Evolutionary conservation across 1,140 invertebrate species (phyloP), one percentile per base, ranked within the genome.

Genomic region (Melitaea cinxia): DNA sequence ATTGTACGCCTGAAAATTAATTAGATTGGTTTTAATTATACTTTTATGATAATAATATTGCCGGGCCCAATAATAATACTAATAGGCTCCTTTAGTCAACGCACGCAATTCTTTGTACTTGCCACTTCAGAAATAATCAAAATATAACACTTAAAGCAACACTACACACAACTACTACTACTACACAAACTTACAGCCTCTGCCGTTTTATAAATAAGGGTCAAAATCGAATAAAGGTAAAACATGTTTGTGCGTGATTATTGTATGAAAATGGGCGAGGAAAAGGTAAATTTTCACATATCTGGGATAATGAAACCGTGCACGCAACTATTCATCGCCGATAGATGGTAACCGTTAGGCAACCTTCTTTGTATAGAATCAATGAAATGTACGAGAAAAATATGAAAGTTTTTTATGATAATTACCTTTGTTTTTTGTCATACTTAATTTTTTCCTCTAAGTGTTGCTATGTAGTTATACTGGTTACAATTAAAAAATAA

Each of bases 221-320:
- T 21, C 12, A 47, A 28, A 45, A 28, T 58, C 30, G 4, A 47
- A 30, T 30, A 30, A 45, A 45, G 5, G 4, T 28, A 1, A 24
- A 19, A 0, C 4, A 10, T 58, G 10, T 47, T 28, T 19, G 35
- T n/a, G 24, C 37, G 24, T 26, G 39, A 58, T 57, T 57, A 47
- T 42, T 45, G 15, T 47, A 30, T 28, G 54, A 28, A 57, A 57
- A 45, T 57, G 14, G 37, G 55, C 14, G 55, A 5, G 37, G 55
- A 28, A 23, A 57, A 45, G 37, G 37, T 45, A 35, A 28, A 57
- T 57, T 45, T 57, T 57, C 55, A 57, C 55, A 45, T 57, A 57
- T 57, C 39, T 45, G 23, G 7, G 1, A n/a, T 57, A 45, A 57
- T 57, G 55, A 58, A 58, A 47, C 14, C 17, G 12, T 19, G 26